A percentile compares a stretch with the other conserved stretches of the same genome.
Conservation (phyloP, 2,113 vertebrate genomes). For the Pogonocichla stellata region DNA sequence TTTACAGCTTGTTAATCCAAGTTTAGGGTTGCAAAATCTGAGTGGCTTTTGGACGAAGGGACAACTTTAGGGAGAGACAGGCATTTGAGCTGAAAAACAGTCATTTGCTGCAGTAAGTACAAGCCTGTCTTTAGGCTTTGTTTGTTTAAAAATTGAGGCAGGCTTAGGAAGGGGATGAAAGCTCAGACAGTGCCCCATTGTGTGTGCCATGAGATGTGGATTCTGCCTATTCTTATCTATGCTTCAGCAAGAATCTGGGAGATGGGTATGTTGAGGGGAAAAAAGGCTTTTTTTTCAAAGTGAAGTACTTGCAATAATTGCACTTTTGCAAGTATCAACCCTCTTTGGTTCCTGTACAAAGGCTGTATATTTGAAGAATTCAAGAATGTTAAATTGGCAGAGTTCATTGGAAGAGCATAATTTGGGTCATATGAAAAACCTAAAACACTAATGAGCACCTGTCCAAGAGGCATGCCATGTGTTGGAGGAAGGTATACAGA, state of each 20-base stretch:
- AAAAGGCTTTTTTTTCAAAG: not conserved
- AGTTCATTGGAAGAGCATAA: not conserved
- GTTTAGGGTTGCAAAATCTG: not conserved
- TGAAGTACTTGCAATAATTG: not conserved
- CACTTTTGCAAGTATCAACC: not conserved
- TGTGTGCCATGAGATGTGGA: not conserved
- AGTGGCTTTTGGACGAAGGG: not conserved
- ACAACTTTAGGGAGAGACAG: not conserved
- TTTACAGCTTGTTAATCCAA: not conserved
- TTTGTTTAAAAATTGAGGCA: not conserved
- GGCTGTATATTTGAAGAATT: not conserved
- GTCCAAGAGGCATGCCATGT: not conserved
- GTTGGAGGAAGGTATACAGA: not conserved
- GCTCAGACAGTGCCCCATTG: not conserved
- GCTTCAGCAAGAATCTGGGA: not conserved
- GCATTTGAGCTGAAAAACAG: not conserved
- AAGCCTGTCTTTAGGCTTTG: slow-evolving; percentile 3
- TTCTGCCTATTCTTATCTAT: not conserved
- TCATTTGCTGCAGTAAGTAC: not conserved
- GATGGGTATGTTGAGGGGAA: too few species aligned
- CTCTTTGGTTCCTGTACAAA: not conserved
- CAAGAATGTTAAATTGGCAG: not conserved
- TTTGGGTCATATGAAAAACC: not conserved
- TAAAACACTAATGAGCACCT: not conserved
- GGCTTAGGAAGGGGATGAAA: not conserved